Evolutionary conservation across 1,140 invertebrate genomes (phyloP).

Genomic region (Brachionus rubens): DNA sequence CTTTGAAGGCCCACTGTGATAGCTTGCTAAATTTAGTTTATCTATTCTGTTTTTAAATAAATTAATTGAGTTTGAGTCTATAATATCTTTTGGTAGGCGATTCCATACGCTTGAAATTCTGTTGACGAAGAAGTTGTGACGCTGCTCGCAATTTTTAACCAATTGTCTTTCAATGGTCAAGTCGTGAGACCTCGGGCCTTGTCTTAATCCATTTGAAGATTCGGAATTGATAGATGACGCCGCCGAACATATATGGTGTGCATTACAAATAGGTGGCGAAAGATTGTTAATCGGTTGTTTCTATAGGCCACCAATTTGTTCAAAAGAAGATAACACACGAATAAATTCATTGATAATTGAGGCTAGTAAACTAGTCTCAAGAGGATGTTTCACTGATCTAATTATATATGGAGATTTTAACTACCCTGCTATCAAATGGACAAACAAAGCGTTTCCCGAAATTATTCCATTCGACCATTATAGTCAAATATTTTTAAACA

Average conservation of each 20-base stretch:
- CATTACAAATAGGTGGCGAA: not conserved
- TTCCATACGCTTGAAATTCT: conserved; percentile 43
- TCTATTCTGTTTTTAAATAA: not conserved
- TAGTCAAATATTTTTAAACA: not conserved
- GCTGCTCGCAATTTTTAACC: no score
- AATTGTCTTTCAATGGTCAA: no score
- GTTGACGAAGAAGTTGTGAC: no score
- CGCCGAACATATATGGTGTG: not conserved
- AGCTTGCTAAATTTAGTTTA: no score
- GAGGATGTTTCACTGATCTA: not conserved
- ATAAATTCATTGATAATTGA: not conserved
- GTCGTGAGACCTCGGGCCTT: no score
- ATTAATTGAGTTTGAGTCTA: not conserved
- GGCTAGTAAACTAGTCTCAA: not conserved
- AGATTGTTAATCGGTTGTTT: not conserved
- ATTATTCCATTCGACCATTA: not conserved
- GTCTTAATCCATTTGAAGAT: no score
- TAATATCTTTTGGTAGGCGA: not conserved
- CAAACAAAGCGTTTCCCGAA: not conserved
- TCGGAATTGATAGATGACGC: not conserved
- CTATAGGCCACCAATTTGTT: not conserved
- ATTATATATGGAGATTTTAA: not conserved
- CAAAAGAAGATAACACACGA: not conserved
- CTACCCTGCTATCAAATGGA: not conserved
- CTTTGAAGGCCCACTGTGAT: no score